Conservation (phyloP, 1,140 invertebrate species). For the Micrasema minimum region DNA sequence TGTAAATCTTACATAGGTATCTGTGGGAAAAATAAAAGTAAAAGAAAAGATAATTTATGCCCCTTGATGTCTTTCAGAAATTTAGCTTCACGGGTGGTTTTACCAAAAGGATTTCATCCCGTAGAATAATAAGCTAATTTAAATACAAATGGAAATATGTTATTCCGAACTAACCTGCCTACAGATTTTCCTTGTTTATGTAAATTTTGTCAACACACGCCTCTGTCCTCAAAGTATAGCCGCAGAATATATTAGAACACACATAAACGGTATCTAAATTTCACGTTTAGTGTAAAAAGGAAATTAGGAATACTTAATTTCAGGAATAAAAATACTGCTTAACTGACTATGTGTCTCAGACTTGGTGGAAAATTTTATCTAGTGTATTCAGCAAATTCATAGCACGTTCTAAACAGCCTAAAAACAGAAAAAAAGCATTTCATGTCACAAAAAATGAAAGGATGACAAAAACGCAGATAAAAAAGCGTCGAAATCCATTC, state of each 20-base stretch:
- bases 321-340: neutral
- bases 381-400: neutral
- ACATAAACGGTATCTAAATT: neutral
- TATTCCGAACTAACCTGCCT: slow-evolving; percentile 16
- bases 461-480: neutral
- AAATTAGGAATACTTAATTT: neutral
- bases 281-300: neutral
- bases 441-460: neutral
- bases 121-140: slow-evolving; percentile 27
- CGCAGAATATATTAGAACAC: neutral
- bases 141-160: slow-evolving; percentile 35
- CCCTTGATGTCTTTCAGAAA: neutral
- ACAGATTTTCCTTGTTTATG: slow-evolving; percentile 12
- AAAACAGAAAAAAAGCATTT: neutral
- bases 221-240: neutral
- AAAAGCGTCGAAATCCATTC: neutral
- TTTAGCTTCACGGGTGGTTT: neutral
- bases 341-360: neutral
- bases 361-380: neutral
- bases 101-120: neutral
- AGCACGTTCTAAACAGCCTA: slow-evolving; percentile 9
- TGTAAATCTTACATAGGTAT: no score
- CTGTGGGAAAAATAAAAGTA: no score
- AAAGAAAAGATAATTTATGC: neutral
- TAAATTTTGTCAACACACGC: slow-evolving; percentile 30